Base-by-base conservation (phyloP, 2,113 vertebrate species). In the Glareola pratincola region DNA sequence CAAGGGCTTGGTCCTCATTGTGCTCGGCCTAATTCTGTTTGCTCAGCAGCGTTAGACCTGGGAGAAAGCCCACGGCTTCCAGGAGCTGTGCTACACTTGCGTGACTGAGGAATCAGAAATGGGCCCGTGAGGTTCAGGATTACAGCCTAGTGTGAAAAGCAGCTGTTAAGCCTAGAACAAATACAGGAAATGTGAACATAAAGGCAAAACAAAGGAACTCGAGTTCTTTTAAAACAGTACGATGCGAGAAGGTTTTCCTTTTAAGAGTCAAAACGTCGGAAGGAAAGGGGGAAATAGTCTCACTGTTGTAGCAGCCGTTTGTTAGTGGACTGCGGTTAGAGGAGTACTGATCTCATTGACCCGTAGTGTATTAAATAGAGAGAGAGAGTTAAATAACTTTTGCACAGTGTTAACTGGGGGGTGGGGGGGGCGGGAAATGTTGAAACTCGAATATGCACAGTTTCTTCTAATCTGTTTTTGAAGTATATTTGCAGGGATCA, bases 381-480 rank as follows among this genome's bases (percentile, higher is more conserved):
- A 85, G 62, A 77, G 94, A 92, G 94, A 86, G 37, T 73, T 92
- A 72, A 94, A 51, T 83, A 92, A 90, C 73, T 90, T 96, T 97
- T 96, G 92, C 96, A 96, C 97, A 97, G 95, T 97, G 95, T 98
- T 97, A 97, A 96, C 48, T 34, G 69, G 27, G 53, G 60, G 51
- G 6, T 34, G 59, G 32, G 67, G 76, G 20, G 48, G 20, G 37
- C 17, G 14, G 60, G 60, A 11, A 11, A 29, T 57, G 45, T 23
- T 79, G 86, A 88, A 85, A 92, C 85, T 92, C 93, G 0, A 90
- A 96, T 96, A 93, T 96, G 90, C 94, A 95, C 88, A 94, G 91
- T 95, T 97, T 94, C 94, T 97, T 96, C 94, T 96, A 92, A 88
- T 85, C 89, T 95, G 86, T 97, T 97, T 97, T 76, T 92, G 91